phyloP scores from a whole-genome alignment of 1,140 invertebrate genomes.

The Sycophaga agraensis region DNA sequence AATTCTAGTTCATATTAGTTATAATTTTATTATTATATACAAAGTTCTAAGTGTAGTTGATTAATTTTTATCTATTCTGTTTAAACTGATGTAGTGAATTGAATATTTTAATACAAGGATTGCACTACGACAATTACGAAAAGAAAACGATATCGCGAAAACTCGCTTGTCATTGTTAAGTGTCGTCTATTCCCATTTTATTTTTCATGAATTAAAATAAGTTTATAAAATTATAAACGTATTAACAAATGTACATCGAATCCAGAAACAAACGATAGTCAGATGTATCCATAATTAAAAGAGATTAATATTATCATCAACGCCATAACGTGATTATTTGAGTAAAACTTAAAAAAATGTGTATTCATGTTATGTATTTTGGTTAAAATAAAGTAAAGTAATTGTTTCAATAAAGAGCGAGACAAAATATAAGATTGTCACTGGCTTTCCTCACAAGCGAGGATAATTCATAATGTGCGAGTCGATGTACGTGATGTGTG shows the following conservation, averaged over 20 bases:
- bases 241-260: slow-evolving; percentile 54
- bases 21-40: slow-evolving; percentile 27
- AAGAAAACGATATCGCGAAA: slow-evolving; percentile 28
- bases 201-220: slow-evolving; percentile 42
- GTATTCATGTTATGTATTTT: neutral
- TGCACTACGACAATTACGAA: slow-evolving; percentile 13
- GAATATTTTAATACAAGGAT: slow-evolving; percentile 10
- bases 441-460: neutral
- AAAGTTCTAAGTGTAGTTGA: slow-evolving; percentile 20
- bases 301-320: neutral
- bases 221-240: slow-evolving; percentile 51
- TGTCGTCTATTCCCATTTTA: slow-evolving; percentile 19
- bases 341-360: slow-evolving; percentile 11
- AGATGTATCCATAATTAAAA: slow-evolving; percentile 1
- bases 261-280: slow-evolving; percentile 24
- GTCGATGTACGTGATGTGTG: slow-evolving; percentile 13
- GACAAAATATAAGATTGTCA: slow-evolving; percentile 14
- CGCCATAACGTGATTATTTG: neutral
- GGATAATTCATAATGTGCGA: slow-evolving; percentile 8
- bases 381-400: neutral
- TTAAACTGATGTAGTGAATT: slow-evolving; percentile 4
- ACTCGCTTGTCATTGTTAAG: slow-evolving; percentile 1
- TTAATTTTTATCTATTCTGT: neutral
- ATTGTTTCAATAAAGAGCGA: slow-evolving; percentile 2
- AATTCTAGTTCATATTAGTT: slow-evolving; percentile 17